Base-by-base conservation (phyloP, 2,888 invertebrate species). In the Pyrochroa serraticornis region DNA sequence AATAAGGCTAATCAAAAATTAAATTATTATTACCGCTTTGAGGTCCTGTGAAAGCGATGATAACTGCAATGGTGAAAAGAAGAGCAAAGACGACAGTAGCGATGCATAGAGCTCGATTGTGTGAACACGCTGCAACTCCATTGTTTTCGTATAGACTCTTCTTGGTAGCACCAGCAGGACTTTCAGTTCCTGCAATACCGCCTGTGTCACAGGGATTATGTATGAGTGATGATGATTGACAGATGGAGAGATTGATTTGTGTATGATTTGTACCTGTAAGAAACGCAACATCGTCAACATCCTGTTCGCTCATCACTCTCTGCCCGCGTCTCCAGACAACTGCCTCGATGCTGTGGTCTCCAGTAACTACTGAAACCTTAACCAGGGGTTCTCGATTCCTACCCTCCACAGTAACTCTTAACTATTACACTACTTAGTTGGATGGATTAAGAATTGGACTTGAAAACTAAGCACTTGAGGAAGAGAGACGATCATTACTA, bases 271-370 rank as follows among this genome's bases (percentile, higher is more conserved):
- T 78, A 91, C 93, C 93, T 83, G 93, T 93, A 80, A 94, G 83
- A 83, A 94, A 94, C 63, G 94, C 93, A 74, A 93, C 93, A 83
- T 94, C 94, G 78, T 94, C 94, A 77, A 94, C 87, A 82, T 94
- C 94, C 79, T 92, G 92, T 77, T 94, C 93, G 80, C 91, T 92
- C 93, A 93, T 85, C 83, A 88, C 86, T 69, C 83, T 72, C 48
- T 68, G 71, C 65, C 76, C 73, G 70, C 80, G 75, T 71, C 79
- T 76, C 81, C 81, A 81, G 71, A 81, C 80, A 72, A 81, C 81
- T 66, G 80, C 78, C 73, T 81, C 80, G 67, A 81, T 74, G 74
- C 79, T 79, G 64, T 77, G 74, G 67, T 77, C 77, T 69, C 80
- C 79, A 70, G 77, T 77, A 64, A 79, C 80, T 67, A 80, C 77